Evolutionary conservation across 1,140 invertebrate genomes (phyloP).

Genomic region (Pseudomyrmex concolor): DNA sequence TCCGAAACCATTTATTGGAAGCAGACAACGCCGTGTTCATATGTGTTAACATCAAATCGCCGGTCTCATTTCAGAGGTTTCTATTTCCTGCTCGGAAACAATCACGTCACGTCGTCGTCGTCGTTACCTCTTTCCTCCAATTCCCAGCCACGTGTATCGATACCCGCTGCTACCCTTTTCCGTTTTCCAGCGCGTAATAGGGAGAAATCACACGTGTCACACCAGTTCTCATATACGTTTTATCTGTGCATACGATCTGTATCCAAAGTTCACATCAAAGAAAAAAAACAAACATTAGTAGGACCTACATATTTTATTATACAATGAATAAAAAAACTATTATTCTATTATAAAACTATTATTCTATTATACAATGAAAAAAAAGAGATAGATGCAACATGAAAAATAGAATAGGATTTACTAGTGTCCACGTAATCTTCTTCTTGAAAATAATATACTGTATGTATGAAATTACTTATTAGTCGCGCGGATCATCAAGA

Average conservation of each 20-base stretch:
- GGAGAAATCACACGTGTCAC: conserved; percentile 39
- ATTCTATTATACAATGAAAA: conserved; percentile 70
- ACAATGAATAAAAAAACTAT: no score
- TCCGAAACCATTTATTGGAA: conserved; percentile 44
- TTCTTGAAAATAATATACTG: conserved; percentile 42
- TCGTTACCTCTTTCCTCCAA: conserved; percentile 54
- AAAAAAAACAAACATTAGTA: conserved; percentile 52
- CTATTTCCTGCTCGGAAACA: conserved; percentile 60
- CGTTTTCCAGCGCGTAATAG: conserved; percentile 35
- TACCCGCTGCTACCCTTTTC: conserved; percentile 37
- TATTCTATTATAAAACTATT: no score
- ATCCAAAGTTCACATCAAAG: background rate
- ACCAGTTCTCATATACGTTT: conserved; percentile 38
- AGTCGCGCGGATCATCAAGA: background rate
- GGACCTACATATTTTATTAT: conserved; percentile 65
- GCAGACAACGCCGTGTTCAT: conserved; percentile 43
- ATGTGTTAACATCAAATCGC: conserved; percentile 58
- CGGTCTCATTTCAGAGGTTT: conserved; percentile 42
- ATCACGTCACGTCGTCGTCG: conserved; percentile 48
- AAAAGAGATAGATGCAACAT: conserved; percentile 55
- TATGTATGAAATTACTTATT: conserved; percentile 31
- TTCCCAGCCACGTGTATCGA: conserved; percentile 53
- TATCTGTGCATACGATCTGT: conserved; percentile 8
- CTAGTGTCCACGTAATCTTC: conserved; percentile 61
- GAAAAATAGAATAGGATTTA: conserved; percentile 63